Conservation (phyloP, 2,888 invertebrate genomes). For the Siphonodentalium dalli region DNA sequence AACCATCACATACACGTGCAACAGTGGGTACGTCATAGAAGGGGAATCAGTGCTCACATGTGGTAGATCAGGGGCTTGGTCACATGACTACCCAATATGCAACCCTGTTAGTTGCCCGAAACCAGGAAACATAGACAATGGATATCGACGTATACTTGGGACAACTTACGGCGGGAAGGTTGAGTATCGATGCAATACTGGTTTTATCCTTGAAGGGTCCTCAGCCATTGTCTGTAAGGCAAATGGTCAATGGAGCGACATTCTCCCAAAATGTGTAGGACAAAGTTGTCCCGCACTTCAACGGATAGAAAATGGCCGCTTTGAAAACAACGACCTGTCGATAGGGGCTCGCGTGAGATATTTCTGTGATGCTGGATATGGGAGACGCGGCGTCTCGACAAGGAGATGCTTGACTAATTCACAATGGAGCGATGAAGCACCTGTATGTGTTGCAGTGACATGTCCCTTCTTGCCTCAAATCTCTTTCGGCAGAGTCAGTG, state of each 20-base stretch:
- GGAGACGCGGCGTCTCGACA: constrained; percentile 39
- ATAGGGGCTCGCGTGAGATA: constrained; percentile 41
- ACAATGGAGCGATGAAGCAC: constrained; percentile 40
- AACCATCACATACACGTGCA: constrained; percentile 31
- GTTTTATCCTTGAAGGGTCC: constrained; percentile 41
- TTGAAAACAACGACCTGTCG: constrained; percentile 51
- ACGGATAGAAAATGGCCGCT: constrained; percentile 65
- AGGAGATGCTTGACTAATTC: constrained; percentile 45
- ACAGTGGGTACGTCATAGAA: constrained; percentile 35
- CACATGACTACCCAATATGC: constrained; percentile 36
- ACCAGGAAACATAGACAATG: constrained; percentile 36
- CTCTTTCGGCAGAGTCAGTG: constrained; percentile 29
- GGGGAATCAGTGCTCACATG: constrained; percentile 34
- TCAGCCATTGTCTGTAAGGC: constrained; percentile 42
- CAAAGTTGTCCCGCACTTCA: constrained; percentile 36
- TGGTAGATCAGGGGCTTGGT: constrained; percentile 38
- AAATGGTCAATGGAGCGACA: constrained; percentile 49
- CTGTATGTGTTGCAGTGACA: constrained; percentile 36
- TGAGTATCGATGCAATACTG: constrained; percentile 48
- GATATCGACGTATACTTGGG: constrained; percentile 32
- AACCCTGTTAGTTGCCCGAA: constrained; percentile 36
- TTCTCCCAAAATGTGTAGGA: constrained; percentile 47
- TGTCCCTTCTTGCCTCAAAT: constrained; percentile 35
- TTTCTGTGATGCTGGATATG: constrained; percentile 53
- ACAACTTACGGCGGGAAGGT: constrained; percentile 45